A percentile compares a stretch with the other conserved stretches of the same genome.
Evolutionary conservation across 2,888 invertebrate species (phyloP).

Genomic region (Ceratothoa steindachneri): DNA sequence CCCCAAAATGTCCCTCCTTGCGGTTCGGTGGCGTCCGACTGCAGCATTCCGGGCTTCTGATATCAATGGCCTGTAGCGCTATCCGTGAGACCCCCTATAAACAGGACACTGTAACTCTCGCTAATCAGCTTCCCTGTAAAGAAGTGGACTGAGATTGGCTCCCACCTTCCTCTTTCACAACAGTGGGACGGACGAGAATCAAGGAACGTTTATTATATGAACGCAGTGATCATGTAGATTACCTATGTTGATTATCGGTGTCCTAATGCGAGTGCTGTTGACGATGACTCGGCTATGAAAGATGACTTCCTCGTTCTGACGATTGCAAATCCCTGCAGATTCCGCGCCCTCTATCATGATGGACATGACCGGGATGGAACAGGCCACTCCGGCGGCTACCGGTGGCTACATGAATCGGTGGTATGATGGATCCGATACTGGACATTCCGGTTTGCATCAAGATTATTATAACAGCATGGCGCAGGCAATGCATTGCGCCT

Average conservation of each 20-base stretch:
- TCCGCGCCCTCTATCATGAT: too few relatives aligned
- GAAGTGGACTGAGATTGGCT: not conserved
- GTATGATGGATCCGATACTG: constrained; percentile 15
- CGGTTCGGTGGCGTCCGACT: not conserved
- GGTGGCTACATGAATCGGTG: not conserved
- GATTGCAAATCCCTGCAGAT: too few relatives aligned
- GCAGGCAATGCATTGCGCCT: constrained; percentile 46
- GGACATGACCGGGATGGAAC: not conserved
- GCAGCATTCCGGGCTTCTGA: not conserved
- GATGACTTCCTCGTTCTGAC: too few relatives aligned
- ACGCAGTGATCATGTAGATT: too few relatives aligned
- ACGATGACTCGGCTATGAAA: too few relatives aligned
- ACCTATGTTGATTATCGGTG: too few relatives aligned
- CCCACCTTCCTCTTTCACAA: too few relatives aligned
- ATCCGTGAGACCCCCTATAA: constrained; percentile 11
- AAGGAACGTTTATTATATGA: too few relatives aligned
- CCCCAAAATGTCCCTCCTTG: not conserved
- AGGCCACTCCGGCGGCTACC: not conserved
- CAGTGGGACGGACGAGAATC: too few relatives aligned
- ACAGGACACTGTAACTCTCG: not conserved
- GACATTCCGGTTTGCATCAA: constrained; percentile 40
- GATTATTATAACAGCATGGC: constrained; percentile 47
- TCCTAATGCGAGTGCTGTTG: too few relatives aligned
- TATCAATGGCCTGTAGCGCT: not conserved
- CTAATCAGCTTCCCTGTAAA: not conserved